Conservation (phyloP, 2,113 vertebrate genomes). For the Embiotoca jacksoni region DNA sequence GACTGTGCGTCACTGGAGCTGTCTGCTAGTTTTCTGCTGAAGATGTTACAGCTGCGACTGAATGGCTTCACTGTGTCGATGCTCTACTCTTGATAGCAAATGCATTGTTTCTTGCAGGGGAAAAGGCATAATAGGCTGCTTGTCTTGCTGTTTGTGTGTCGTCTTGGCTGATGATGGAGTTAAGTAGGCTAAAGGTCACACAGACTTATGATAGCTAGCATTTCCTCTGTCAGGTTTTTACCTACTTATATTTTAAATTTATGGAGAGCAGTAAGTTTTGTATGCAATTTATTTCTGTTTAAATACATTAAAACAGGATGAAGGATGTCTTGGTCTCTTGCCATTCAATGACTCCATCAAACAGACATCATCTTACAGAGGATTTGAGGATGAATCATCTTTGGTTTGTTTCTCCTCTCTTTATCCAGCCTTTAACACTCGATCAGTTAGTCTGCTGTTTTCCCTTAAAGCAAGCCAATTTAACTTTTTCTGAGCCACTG, state of each 20-base stretch:
- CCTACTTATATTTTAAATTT: slow-evolving; percentile 2
- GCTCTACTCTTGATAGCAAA: slow-evolving; percentile 64
- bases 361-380: neutral
- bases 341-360: neutral
- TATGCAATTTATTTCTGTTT: neutral
- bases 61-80: slow-evolving; percentile 66
- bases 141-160: slow-evolving; percentile 70
- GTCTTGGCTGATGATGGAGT: slow-evolving; percentile 55
- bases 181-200: slow-evolving; percentile 72
- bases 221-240: slow-evolving; percentile 48
- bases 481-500: neutral
- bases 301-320: neutral
- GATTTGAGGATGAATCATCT: neutral
- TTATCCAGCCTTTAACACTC: neutral
- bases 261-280: slow-evolving; percentile 8
- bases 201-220: slow-evolving; percentile 45
- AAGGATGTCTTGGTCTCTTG: neutral
- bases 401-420: neutral
- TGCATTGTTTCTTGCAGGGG: slow-evolving; percentile 65
- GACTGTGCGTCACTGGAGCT: slow-evolving; percentile 15
- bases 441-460: neutral
- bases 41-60: slow-evolving; percentile 55
- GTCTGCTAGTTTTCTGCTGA: slow-evolving; percentile 46
- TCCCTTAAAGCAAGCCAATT: neutral
- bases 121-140: slow-evolving; percentile 64